A percentile compares a stretch with the other conserved stretches of the same genome.
These are phyloP conservation scores for Leistus spinibarbis DNA, from an alignment of 2,888 invertebrate genomes.

Conservation along the genomic window DNA sequence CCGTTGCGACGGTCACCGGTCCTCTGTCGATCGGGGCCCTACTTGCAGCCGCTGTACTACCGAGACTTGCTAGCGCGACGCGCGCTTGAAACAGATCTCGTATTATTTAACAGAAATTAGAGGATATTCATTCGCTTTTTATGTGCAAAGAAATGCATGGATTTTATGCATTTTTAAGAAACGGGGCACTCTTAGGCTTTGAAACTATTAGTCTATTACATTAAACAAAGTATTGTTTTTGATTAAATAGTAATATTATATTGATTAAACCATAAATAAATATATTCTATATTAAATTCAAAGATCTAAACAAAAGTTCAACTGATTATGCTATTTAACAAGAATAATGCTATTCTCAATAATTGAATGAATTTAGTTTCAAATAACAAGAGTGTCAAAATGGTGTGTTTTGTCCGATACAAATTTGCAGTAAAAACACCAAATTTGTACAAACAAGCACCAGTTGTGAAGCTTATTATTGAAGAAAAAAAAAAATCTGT, in stretches of 20 bases:
- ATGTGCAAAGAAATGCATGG: not conserved
- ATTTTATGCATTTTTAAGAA: not conserved
- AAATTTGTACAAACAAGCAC: not conserved
- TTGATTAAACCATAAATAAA: too few species aligned
- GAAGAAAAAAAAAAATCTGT: not conserved
- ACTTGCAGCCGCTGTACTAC: conserved; percentile 6
- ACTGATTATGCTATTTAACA: too few species aligned
- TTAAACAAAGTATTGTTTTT: too few species aligned
- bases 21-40: conserved; percentile 54
- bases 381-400: not conserved
- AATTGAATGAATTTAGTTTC: not conserved
- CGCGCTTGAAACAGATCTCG: conserved; percentile 15
- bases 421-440: not conserved
- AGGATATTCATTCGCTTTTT: conserved; percentile 2
- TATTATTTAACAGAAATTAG: not conserved
- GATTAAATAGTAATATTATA: too few species aligned
- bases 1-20: conserved; percentile 53
- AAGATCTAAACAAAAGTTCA: too few species aligned
- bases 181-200: not conserved
- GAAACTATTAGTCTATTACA: not conserved
- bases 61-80: conserved; percentile 1
- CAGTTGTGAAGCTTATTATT: not conserved
- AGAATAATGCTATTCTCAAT: not conserved
- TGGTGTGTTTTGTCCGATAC: not conserved
- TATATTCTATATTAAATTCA: too few species aligned